These are phyloP conservation scores for Sphenodon punctatus DNA, from an alignment of 2,797 vertebrate species.

Conservation along the genomic window DNA sequence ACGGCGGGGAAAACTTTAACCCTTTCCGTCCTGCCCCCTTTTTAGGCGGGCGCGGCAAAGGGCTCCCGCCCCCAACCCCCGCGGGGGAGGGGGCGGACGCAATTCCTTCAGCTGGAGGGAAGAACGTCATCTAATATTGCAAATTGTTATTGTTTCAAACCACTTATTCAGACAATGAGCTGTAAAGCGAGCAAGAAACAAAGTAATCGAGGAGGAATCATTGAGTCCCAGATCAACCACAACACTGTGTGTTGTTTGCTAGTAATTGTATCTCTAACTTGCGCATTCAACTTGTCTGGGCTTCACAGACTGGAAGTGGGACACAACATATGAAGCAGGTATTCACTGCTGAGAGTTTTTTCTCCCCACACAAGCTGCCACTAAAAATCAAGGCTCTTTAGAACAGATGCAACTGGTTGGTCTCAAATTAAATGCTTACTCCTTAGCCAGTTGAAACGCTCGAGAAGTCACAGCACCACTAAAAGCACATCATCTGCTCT, in stretches of 20 bases:
- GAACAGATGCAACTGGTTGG: slow-evolving; percentile 22
- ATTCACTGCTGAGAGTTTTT: background rate
- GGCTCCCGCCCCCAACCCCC: too few relatives aligned
- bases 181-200: background rate
- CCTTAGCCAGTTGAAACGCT: slow-evolving; percentile 16
- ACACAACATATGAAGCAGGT: background rate
- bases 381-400: slow-evolving; percentile 35
- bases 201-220: background rate
- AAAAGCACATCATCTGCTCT: slow-evolving; percentile 63
- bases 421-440: slow-evolving; percentile 30
- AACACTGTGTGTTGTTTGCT: background rate
- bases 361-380: background rate
- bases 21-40: too few relatives aligned
- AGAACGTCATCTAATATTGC: too few relatives aligned
- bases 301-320: background rate
- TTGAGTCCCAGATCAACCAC: background rate
- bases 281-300: background rate
- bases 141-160: background rate
- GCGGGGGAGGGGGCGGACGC: too few relatives aligned
- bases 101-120: background rate
- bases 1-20: too few relatives aligned
- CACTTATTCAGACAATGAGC: background rate
- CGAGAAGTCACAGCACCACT: slow-evolving; percentile 38
- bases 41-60: too few relatives aligned
- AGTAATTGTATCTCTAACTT: background rate